Conservation (phyloP, 1,140 invertebrate genomes). For the Tetramorium alpestre region DNA sequence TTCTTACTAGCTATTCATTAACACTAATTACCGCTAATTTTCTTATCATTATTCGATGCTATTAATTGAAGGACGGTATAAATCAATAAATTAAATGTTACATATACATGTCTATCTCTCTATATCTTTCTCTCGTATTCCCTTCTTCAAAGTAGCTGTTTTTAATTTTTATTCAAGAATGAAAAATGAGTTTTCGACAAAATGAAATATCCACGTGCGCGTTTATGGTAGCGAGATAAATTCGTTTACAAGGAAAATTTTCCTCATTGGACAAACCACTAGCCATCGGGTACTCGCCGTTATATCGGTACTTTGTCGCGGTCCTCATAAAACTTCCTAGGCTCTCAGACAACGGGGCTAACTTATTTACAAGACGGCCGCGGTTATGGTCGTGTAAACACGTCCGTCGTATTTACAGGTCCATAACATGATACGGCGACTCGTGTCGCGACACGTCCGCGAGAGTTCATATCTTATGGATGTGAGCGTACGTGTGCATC, state of each 20-base stretch:
- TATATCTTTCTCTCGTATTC: not conserved
- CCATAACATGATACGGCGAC: conserved; percentile 71
- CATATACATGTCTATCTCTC: not conserved
- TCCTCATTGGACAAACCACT: conserved; percentile 28
- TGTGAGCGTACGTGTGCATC: conserved; percentile 45
- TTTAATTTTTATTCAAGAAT: not conserved
- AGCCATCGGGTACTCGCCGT: not conserved
- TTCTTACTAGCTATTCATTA: not conserved
- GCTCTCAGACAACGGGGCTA: conserved; percentile 64
- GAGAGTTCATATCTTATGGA: conserved; percentile 44
- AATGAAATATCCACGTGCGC: not conserved
- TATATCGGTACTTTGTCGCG: conserved; percentile 73
- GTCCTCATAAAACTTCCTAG: conserved; percentile 71
- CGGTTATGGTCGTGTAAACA: conserved; percentile 76
- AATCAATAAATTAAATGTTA: not conserved
- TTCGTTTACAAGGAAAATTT: conserved; percentile 15
- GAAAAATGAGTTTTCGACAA: not conserved
- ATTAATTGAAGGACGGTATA: not conserved
- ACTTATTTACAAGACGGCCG: conserved; percentile 75
- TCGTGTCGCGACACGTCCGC: conserved; percentile 63
- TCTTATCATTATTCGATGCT: not conserved
- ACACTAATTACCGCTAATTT: not conserved
- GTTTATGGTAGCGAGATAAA: conserved; percentile 16
- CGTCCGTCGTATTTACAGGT: conserved; percentile 75
- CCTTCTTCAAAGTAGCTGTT: not conserved